phyloP scores from a whole-genome alignment of 2,888 invertebrate species.

The Eumerus sabulonum region DNA sequence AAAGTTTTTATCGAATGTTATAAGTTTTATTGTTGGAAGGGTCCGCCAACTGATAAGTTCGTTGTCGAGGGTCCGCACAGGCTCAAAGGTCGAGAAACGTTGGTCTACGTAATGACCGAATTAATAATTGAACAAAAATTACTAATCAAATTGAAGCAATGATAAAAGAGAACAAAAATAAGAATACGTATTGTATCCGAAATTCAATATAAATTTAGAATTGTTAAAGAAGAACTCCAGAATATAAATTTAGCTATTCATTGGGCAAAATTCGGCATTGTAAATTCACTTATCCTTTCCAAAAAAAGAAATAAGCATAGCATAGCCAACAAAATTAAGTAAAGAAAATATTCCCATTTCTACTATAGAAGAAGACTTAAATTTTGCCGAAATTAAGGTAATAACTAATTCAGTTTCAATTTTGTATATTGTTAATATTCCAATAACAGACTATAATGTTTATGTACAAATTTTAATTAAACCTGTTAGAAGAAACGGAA shows the following conservation, averaged over 20 bases:
- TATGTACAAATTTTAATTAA: conserved; percentile 29
- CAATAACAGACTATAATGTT: conserved; percentile 28
- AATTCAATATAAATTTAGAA: conserved; percentile 21
- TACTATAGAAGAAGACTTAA: conserved; percentile 5
- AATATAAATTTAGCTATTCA: conserved; percentile 13
- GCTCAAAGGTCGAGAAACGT: no score
- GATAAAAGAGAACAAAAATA: no score
- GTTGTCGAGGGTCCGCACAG: no score
- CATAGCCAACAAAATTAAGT: conserved; percentile 21
- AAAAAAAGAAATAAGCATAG: conserved; percentile 31
- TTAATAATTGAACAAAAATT: no score
- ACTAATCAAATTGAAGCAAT: no score
- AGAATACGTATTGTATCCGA: not conserved
- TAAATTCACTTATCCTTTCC: no score
- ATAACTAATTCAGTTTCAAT: conserved; percentile 8
- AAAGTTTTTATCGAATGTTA: no score
- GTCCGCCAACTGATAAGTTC: no score
- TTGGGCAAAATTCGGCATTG: conserved; percentile 22
- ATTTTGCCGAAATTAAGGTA: no score
- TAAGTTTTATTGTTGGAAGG: no score
- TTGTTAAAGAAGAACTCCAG: conserved; percentile 11
- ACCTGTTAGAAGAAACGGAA: conserved; percentile 29
- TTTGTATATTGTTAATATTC: conserved; percentile 41
- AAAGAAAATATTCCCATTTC: not conserved
- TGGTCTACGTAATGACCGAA: no score